A percentile compares a stretch with the other conserved stretches of the same genome.
Conservation (phyloP, 2,888 invertebrate species). For the Leptinotarsa rubiginosa region DNA sequence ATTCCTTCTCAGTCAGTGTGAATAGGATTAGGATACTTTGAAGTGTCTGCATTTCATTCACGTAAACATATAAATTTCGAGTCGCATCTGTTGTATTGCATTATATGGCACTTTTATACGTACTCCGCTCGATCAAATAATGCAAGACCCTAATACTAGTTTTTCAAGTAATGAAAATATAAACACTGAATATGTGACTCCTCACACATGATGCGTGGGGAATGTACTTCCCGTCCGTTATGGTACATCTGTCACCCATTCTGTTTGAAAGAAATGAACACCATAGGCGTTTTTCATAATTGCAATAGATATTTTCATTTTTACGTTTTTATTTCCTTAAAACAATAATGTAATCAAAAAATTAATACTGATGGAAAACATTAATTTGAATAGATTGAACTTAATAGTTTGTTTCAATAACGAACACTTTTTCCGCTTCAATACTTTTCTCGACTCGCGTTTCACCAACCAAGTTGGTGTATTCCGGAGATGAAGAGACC, state of each 20-base stretch:
- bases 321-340: too few species aligned
- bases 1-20: not conserved
- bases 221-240: not conserved
- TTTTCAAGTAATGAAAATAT: conserved; percentile 2
- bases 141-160: not conserved
- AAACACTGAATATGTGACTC: conserved; percentile 2
- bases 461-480: too few species aligned
- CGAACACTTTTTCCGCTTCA: too few species aligned
- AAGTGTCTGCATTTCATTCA: conserved; percentile 37
- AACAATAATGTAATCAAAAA: too few species aligned
- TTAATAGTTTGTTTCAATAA: too few species aligned
- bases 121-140: not conserved
- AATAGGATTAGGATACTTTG: conserved; percentile 36
- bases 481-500: too few species aligned
- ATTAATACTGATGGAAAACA: too few species aligned
- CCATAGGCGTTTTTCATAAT: too few species aligned
- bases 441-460: too few species aligned
- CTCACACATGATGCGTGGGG: not conserved
- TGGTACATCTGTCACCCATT: conserved; percentile 2
- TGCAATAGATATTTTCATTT: too few species aligned
- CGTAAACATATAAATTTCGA: conserved; percentile 39
- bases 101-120: conserved; percentile 24
- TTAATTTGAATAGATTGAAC: too few species aligned
- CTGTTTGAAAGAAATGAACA: not conserved
- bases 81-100: conserved; percentile 33